Base-by-base conservation (phyloP, 2,888 invertebrate species). In the Drosophila kanekoi region DNA sequence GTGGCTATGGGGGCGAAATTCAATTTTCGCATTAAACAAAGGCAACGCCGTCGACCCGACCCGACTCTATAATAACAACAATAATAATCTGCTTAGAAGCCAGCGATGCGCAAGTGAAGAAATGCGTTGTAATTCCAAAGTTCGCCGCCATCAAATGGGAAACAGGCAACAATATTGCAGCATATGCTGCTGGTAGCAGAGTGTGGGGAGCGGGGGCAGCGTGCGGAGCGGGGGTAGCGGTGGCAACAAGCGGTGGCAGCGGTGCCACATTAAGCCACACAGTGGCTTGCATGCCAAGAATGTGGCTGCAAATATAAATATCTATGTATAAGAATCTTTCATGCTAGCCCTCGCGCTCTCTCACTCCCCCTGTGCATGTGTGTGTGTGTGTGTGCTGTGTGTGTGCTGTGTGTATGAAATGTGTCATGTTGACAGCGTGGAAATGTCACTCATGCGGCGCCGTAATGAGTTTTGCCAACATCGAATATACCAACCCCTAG, bases 351-450 rank as follows among this genome's bases (percentile, higher is more conserved):
- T 28, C 14, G 59, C 18, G 41, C 53, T 53, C 37, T 18, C 35
- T n/a, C 16, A 37, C 16, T 10, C 23, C 2, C 33, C 33, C n/a
- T 44, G 9, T 33, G 20, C 32, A 38, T 59, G 32, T 54, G 47
- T 54, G 20, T 61, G 38, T 70, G 33, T 33, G 20, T 38, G 44
- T 59, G 32, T 58, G n/a, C n/a, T n/a, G n/a, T n/a, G n/a, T n/a
- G n/a, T n/a, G n/a, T n/a, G n/a, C 38, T 52, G 20, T 61, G 40
- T 74, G 65, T 79, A 70, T 74, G 78, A 87, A 87, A 85, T 84
- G 89, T 89, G 85, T 85, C 85, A 89, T 85, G 89, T 89, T 84
- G 85, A 89, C 87, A 77, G 74, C 87, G 85, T 77, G 70, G 89
- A 89, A 89, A 87, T 89, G 85, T 89, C 85, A 89, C 84, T 85